These are phyloP conservation scores for Guaruba guarouba DNA, from an alignment of 2,113 vertebrate genomes.

Conservation along the genomic window DNA sequence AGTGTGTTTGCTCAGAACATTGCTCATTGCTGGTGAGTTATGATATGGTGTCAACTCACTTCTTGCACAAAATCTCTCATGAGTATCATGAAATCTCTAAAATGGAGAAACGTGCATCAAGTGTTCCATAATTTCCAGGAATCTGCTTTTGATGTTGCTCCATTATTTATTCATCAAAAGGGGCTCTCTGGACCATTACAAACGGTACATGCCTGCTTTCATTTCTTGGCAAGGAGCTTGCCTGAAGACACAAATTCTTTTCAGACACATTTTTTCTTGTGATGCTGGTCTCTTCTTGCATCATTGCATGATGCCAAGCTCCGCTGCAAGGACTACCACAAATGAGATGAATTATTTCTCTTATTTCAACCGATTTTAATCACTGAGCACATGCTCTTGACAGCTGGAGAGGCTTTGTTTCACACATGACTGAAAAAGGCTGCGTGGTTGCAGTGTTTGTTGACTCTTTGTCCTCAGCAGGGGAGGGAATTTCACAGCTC, in stretches of 20 bases:
- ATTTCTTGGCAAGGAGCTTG: background rate
- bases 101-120: background rate
- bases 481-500: background rate
- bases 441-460: background rate
- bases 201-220: background rate
- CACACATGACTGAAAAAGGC: background rate
- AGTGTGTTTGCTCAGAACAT: background rate
- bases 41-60: background rate
- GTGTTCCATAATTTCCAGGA: background rate
- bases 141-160: background rate
- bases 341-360: background rate
- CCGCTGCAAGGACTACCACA: background rate
- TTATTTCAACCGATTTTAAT: background rate
- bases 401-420: background rate
- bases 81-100: background rate
- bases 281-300: background rate
- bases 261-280: background rate
- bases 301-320: background rate
- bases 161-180: background rate
- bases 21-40: background rate
- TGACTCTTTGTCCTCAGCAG: background rate
- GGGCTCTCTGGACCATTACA: background rate
- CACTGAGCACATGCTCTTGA: background rate
- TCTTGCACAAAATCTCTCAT: background rate
- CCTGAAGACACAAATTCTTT: background rate